Percentiles rank a stretch among this genome's conserved stretches.
phyloP scores from a whole-genome alignment of 2,797 vertebrate species.

The Phoebastria nigripes region DNA sequence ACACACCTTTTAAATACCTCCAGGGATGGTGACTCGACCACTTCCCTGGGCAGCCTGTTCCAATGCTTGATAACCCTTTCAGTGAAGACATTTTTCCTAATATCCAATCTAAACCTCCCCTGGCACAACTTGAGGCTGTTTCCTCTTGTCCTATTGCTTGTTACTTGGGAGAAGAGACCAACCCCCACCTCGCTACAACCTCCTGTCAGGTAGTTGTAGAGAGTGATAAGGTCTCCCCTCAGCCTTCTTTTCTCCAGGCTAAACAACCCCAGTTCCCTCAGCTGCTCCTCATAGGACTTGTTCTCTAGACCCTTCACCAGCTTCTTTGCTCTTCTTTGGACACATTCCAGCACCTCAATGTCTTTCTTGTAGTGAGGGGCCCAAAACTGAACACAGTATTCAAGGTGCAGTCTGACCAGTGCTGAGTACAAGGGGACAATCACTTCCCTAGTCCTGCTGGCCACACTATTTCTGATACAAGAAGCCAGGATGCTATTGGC shows the following conservation, averaged over 20 bases:
- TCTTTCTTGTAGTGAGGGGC: neutral
- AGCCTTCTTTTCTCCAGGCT: neutral
- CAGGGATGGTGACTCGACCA: neutral
- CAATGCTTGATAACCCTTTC: neutral
- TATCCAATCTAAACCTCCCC: neutral
- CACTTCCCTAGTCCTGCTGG: neutral
- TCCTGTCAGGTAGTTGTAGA: neutral
- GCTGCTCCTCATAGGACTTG: accelerated
- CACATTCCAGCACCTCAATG: accelerated
- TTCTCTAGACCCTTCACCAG: neutral
- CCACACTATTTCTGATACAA: accelerated
- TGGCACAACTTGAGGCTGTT: neutral
- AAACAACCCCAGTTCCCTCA: neutral
- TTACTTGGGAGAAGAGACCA: accelerated
- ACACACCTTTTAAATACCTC: neutral
- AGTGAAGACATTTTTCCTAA: neutral
- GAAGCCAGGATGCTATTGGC: accelerated
- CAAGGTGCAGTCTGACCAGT: accelerated
- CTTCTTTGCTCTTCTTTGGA: accelerated
- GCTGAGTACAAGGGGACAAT: accelerated
- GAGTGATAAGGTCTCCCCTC: accelerated
- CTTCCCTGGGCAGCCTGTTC: neutral
- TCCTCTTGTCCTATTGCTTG: neutral
- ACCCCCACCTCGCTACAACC: accelerated
- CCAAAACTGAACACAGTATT: neutral